Conservation (phyloP, 1,140 invertebrate genomes). For the Drusus annulatus region DNA sequence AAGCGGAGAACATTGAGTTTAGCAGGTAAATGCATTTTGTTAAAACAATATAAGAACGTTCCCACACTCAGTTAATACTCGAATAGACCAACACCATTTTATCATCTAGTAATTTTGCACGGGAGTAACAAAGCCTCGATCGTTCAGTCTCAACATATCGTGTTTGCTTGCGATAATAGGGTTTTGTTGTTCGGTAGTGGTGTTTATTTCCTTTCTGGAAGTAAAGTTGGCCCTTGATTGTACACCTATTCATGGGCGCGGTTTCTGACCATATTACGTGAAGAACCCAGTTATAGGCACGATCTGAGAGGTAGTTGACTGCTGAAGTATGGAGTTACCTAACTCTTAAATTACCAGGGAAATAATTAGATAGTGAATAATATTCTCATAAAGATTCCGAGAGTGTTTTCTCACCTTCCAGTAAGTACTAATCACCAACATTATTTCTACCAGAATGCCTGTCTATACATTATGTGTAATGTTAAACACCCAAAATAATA, state of each 20-base stretch:
- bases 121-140: no score
- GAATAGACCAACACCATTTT: not conserved
- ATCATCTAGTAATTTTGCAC: not conserved
- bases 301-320: constrained; percentile 4
- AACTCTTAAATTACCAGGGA: constrained; percentile 2
- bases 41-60: constrained; percentile 8
- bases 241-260: constrained; percentile 12
- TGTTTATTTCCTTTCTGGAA: not conserved
- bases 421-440: no score
- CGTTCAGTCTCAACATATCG: not conserved
- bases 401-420: no score
- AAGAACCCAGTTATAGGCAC: not conserved
- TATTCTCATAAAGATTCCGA: not conserved
- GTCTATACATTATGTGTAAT: no score
- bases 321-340: constrained; percentile 5
- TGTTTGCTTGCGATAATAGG: not conserved
- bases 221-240: constrained; percentile 5
- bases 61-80: constrained; percentile 25
- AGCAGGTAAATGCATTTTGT: not conserved
- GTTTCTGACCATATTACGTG: constrained; percentile 34
- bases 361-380: not conserved
- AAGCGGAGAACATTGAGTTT: not conserved
- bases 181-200: not conserved
- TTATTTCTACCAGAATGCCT: no score
- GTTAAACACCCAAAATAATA: no score